Base-by-base conservation (phyloP, 1,140 invertebrate genomes). In the Streblospio benedicti region DNA sequence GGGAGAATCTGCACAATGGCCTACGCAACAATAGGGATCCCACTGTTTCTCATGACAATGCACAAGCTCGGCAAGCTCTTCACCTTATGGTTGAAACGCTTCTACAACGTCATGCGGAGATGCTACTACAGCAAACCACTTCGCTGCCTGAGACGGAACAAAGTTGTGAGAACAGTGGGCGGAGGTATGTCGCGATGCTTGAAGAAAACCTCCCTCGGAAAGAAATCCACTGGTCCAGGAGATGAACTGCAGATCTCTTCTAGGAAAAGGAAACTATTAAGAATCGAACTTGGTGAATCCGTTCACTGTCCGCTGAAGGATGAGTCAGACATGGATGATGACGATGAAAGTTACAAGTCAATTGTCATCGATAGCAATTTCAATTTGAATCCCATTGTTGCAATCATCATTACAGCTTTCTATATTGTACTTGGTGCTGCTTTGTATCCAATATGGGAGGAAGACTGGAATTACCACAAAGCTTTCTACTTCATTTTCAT, bases 401-500 rank as follows among this genome's bases (percentile, higher is more conserved):
- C 91, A 0, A 84, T 93, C 0, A 73, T 86, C 3, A 85, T 94
- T 43, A 80, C 95, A 23, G 70, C 93, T 0, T 67, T 85, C 0
- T 96, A 97, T 73, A 91, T 95, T 12, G 84, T 93, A 47, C 74
- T 87, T 41, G 92, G 93, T 1, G 88, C 89, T 0, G 79, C 84
- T 0, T 79, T 89, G 1, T 94, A 91, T 69, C 31, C 20, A n/a
- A 18, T 25, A 9, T 56, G 53, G 53, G 53, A 56, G 23, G n/a
- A n/a, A 9, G 82, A 86, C 49, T 97, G 93, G 93, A 87, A 83
- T 33, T 83, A 91, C 20, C 77, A 97, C 14, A 93, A 96, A 68
- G 89, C 90, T 27, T 88, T 90, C 60, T 97, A 93, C 76, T 97
- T 96, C 72, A 93, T 92, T 67, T 95, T 94, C 79, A 91, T 92